Base-by-base conservation (phyloP, 2,113 vertebrate species). In the Lasiurus cinereus region DNA sequence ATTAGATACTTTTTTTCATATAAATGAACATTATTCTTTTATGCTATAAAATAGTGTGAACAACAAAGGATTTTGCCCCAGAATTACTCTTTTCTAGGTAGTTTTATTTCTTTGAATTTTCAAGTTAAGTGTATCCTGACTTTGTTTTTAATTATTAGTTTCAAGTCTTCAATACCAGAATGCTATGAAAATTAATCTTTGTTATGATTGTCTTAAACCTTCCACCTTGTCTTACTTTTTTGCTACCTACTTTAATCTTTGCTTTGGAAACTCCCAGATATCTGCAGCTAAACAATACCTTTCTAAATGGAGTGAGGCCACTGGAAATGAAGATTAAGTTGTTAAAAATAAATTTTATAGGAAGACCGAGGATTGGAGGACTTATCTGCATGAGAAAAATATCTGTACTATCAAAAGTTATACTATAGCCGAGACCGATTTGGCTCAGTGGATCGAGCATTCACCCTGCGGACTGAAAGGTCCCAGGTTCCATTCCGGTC, bases 1-100 rank as follows among this genome's bases (percentile, higher is more conserved):
- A 54, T 85, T 94, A 82, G 12, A 7, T 88, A 83, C 39, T 0
- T 74, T 96, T 96, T 95, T 83, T 52, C n/a, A 48, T 78, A 83
- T 39, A 90, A 82, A 74, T 43, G 13, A 89, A 62, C 6, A 8
- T 54, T 66, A 54, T 84, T 72, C 2, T 83, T 90, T 84, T 74
- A 62, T 31, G 19, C 54, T 83, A 3, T 90, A 85, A 88, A 85
- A 52, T 73, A 66, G 64, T 50, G 13, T 39, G 94, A 79, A 79
- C 3, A 83, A 62, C 21, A 78, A 73, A 94, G 29, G 11, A 91
- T 74, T 91, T 84, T 84, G 14, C 6, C 19, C n/a, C 19, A 69
- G 11, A 84, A 91, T 72, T 90, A n/a, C 8, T 50, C 4, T 27
- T 93, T 66, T 56, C 18, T 83, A 62, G 22, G 29, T 88, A 19